Conservation (phyloP, 2,113 vertebrate genomes). For the Astur gentilis region DNA sequence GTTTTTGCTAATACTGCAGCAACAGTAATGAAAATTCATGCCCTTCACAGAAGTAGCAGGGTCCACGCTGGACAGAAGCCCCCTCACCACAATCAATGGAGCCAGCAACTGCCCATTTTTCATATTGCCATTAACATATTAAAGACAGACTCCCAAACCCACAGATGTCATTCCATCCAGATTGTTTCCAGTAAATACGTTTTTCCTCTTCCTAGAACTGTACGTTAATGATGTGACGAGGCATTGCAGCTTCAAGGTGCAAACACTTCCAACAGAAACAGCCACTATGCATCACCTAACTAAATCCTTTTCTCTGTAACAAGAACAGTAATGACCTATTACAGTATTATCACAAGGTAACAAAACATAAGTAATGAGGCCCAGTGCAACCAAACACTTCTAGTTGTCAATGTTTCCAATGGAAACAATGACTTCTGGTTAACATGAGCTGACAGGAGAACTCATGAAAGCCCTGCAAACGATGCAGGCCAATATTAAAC, state of each 20-base stretch:
- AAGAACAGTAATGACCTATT: slow-evolving; percentile 66
- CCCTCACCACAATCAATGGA: not conserved
- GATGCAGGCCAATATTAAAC: not conserved
- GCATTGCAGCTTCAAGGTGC: slow-evolving; percentile 11
- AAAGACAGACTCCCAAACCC: not conserved
- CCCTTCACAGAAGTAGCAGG: not conserved
- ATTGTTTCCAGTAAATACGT: not conserved
- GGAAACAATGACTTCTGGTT: slow-evolving; percentile 65
- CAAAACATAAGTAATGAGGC: slow-evolving; percentile 65
- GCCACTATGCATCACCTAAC: slow-evolving; percentile 47
- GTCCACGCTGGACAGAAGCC: not conserved
- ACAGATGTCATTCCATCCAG: not conserved
- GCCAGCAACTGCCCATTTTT: not conserved
- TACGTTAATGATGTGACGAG: slow-evolving; percentile 25
- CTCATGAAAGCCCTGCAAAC: slow-evolving; percentile 28
- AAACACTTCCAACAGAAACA: slow-evolving; percentile 41
- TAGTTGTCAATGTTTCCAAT: slow-evolving; percentile 36
- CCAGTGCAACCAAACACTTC: slow-evolving; percentile 60
- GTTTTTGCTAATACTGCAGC: not conserved
- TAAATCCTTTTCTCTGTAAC: slow-evolving; percentile 52
- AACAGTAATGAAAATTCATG: not conserved
- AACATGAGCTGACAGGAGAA: slow-evolving; percentile 43
- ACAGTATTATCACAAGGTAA: slow-evolving; percentile 64
- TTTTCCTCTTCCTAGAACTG: not conserved
- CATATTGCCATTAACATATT: not conserved